Evolutionary conservation across 2,888 invertebrate species (phyloP).

Genomic region (Eugnorisma glareosa): DNA sequence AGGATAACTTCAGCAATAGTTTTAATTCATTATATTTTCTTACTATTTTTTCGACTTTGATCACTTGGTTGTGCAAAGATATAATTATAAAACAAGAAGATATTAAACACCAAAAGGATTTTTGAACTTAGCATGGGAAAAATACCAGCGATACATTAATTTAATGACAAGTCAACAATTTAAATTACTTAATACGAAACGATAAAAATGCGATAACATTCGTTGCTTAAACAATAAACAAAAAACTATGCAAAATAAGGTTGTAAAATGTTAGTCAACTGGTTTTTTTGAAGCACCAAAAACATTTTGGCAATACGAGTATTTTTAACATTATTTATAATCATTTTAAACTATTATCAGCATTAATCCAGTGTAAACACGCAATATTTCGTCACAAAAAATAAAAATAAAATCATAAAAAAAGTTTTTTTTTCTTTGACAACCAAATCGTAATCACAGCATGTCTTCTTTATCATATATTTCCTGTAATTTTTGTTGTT

Average conservation of each 20-base stretch:
- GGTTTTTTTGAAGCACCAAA: slow-evolving; percentile 40
- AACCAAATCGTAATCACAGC: slow-evolving; percentile 75
- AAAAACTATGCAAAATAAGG: slow-evolving; percentile 19
- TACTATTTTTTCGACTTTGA: slow-evolving; percentile 22
- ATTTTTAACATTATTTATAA: slow-evolving; percentile 23
- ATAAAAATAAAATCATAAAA: slow-evolving; percentile 15
- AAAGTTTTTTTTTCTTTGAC: slow-evolving; percentile 49
- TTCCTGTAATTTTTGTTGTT: slow-evolving; percentile 88
- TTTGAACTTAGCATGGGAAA: slow-evolving; percentile 9
- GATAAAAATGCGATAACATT: slow-evolving; percentile 41
- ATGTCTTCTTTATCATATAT: slow-evolving; percentile 86
- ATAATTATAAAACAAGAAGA: slow-evolving; percentile 6
- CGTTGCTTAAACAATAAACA: slow-evolving; percentile 33
- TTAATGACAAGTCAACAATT: slow-evolving; percentile 54
- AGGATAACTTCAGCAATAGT: slow-evolving; percentile 44
- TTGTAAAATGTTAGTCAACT: slow-evolving; percentile 24
- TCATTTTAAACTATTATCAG: slow-evolving; percentile 16
- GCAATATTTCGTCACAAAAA: slow-evolving; percentile 29
- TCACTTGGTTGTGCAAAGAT: slow-evolving; percentile 52
- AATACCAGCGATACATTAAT: slow-evolving; percentile 30
- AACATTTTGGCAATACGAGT: slow-evolving; percentile 36
- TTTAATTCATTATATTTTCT: slow-evolving; percentile 31
- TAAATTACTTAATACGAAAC: slow-evolving; percentile 43
- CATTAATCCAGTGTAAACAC: slow-evolving; percentile 32
- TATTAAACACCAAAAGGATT: background rate